Conservation (phyloP, 2,888 invertebrate genomes). For the Rhogogaster chlorosoma region DNA sequence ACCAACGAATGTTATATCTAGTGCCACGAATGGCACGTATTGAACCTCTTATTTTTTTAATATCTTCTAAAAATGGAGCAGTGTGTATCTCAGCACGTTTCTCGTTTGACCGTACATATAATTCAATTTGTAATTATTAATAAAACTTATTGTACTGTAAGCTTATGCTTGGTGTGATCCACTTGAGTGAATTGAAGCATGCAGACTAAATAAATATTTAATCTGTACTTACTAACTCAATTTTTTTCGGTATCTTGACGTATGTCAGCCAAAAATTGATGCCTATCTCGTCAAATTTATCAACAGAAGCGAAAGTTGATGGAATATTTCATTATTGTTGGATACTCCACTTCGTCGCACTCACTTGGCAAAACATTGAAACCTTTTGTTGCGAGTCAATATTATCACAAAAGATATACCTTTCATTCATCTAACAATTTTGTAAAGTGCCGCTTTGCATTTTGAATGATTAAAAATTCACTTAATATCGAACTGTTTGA, state of each 20-base stretch:
- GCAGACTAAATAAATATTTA: neutral
- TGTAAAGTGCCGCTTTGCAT: no score
- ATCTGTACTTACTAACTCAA: neutral
- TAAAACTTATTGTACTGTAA: neutral
- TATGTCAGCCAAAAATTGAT: neutral
- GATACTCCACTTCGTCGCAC: neutral
- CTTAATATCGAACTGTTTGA: neutral
- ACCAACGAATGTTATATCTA: neutral
- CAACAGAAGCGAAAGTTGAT: neutral
- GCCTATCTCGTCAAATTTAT: neutral
- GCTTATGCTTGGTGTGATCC: neutral
- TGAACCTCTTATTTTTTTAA: neutral
- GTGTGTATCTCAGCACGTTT: neutral
- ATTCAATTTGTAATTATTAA: neutral
- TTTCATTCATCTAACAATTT: neutral
- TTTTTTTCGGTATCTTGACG: neutral
- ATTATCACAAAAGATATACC: neutral
- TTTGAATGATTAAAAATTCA: neutral
- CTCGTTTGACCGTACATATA: neutral
- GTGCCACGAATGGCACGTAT: neutral
- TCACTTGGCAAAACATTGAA: neutral
- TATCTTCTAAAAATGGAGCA: neutral
- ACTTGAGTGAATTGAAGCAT: neutral
- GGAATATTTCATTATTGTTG: neutral
- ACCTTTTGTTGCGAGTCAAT: slow-evolving; percentile 1